Conservation (phyloP, 2,888 invertebrate genomes). For the Drosophila antonietae region DNA sequence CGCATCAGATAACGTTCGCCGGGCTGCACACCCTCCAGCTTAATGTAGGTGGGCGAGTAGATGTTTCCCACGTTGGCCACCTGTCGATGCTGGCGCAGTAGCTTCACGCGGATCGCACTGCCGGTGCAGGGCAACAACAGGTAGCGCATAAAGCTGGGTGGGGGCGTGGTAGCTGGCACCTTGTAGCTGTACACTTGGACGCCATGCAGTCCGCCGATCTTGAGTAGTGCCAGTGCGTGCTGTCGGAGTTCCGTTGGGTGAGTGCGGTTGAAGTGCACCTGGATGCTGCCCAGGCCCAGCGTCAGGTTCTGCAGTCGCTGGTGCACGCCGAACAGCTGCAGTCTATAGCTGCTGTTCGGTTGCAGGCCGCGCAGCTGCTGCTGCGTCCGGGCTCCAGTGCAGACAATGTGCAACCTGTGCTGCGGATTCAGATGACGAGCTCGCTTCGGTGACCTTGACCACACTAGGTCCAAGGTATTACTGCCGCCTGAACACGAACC, state of each 20-base stretch:
- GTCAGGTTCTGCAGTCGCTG: conserved; percentile 83
- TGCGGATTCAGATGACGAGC: conserved; percentile 73
- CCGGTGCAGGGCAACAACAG: conserved; percentile 86
- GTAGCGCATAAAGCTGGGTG: conserved; percentile 76
- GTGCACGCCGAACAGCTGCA: conserved; percentile 84
- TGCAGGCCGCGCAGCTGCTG: conserved; percentile 80
- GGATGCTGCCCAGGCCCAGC: conserved; percentile 77
- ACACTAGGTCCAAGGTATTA: conserved; percentile 74
- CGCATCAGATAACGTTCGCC: conserved; percentile 86
- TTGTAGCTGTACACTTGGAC: conserved; percentile 86
- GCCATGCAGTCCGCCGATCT: conserved; percentile 86
- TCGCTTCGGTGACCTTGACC: conserved; percentile 78
- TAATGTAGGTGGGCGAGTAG: conserved; percentile 85
- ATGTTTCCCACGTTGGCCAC: conserved; percentile 83
- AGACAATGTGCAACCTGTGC: conserved; percentile 77
- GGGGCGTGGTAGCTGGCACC: conserved; percentile 80
- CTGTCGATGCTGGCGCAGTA: conserved; percentile 83
- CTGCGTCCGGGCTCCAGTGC: conserved; percentile 83
- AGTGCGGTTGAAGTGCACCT: conserved; percentile 83
- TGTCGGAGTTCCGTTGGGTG: conserved; percentile 84
- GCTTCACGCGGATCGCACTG: conserved; percentile 85
- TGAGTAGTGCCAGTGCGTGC: conserved; percentile 85
- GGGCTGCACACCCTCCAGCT: conserved; percentile 78
- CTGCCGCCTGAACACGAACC: conserved; percentile 49
- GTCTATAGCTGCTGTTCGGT: conserved; percentile 81